Evolutionary conservation across 2,888 invertebrate genomes (phyloP).

Genomic region (Cantharis rustica): DNA sequence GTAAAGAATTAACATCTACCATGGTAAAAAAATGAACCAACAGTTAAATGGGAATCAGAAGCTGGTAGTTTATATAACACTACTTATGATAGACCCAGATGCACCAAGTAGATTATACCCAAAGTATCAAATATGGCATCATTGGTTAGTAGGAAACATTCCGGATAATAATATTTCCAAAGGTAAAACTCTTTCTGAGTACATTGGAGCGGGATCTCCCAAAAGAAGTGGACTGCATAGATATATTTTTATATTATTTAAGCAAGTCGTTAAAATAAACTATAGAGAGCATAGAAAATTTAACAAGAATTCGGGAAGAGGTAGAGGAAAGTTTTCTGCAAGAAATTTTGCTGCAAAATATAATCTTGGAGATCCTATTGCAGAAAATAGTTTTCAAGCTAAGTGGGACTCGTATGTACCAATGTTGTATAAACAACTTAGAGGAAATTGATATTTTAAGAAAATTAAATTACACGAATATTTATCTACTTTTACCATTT

Average conservation of each 20-base stretch:
- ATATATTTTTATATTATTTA: conserved; percentile 72
- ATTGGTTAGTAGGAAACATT: conserved; percentile 80
- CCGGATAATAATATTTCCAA: conserved; percentile 64
- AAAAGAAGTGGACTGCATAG: conserved; percentile 74
- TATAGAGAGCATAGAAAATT: conserved; percentile 35
- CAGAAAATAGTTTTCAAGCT: conserved; percentile 40
- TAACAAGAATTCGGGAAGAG: conserved; percentile 25
- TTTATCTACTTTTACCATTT: background rate
- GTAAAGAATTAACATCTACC: conserved; percentile 71
- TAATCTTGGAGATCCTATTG: conserved; percentile 36
- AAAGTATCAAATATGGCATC: conserved; percentile 73
- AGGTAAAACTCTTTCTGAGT: conserved; percentile 70
- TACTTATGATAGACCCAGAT: conserved; percentile 73
- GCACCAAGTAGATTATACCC: conserved; percentile 74
- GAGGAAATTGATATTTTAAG: background rate
- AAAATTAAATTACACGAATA: background rate
- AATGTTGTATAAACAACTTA: background rate
- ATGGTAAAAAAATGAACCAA: conserved; percentile 71
- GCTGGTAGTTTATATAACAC: conserved; percentile 66
- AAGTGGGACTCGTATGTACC: conserved; percentile 34
- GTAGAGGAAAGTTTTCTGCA: conserved; percentile 54
- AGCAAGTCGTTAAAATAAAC: conserved; percentile 63
- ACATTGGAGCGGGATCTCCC: conserved; percentile 72
- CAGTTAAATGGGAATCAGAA: conserved; percentile 67
- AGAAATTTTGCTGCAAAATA: conserved; percentile 37